These are phyloP conservation scores for Tetramorium bicarinatum DNA, from an alignment of 2,888 invertebrate genomes.

Conservation along the genomic window DNA sequence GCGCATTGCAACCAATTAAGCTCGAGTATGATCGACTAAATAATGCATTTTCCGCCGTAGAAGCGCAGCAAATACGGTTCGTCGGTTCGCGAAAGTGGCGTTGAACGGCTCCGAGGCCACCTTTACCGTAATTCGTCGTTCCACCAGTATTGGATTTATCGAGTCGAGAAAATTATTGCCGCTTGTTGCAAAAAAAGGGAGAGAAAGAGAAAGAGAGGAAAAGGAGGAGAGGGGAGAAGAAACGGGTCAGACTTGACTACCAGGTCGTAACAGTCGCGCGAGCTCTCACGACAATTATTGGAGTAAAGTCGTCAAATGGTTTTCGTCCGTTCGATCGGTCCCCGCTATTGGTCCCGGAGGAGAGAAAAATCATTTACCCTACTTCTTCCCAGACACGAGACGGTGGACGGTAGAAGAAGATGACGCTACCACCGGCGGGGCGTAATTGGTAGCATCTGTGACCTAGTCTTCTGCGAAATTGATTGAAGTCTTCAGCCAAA, in stretches of 20 bases:
- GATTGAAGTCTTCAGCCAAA: slow-evolving; percentile 78
- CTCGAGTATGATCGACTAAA: slow-evolving; percentile 45
- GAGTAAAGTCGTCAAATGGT: slow-evolving; percentile 78
- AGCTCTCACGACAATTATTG: slow-evolving; percentile 76
- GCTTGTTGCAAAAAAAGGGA: slow-evolving; percentile 33
- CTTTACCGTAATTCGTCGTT: slow-evolving; percentile 52
- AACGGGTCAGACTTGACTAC: slow-evolving; percentile 62
- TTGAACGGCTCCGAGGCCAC: slow-evolving; percentile 47
- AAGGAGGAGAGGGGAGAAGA: not conserved
- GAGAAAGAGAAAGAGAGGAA: not conserved
- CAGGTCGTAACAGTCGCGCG: slow-evolving; percentile 70
- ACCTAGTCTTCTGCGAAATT: slow-evolving; percentile 81
- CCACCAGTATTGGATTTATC: slow-evolving; percentile 64
- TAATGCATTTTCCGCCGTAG: slow-evolving; percentile 38
- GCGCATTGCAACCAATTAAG: slow-evolving; percentile 40
- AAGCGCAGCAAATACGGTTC: slow-evolving; percentile 37
- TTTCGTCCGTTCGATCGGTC: slow-evolving; percentile 75
- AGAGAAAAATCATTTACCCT: slow-evolving; percentile 76
- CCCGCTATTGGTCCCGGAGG: slow-evolving; percentile 62
- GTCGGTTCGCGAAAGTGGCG: slow-evolving; percentile 33
- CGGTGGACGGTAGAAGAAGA: slow-evolving; percentile 71
- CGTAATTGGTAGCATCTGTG: slow-evolving; percentile 83
- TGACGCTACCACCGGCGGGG: slow-evolving; percentile 75
- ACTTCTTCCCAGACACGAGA: slow-evolving; percentile 69
- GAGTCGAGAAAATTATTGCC: slow-evolving; percentile 70